Conservation (phyloP, 2,888 invertebrate genomes). For the Monopis laevigella region DNA sequence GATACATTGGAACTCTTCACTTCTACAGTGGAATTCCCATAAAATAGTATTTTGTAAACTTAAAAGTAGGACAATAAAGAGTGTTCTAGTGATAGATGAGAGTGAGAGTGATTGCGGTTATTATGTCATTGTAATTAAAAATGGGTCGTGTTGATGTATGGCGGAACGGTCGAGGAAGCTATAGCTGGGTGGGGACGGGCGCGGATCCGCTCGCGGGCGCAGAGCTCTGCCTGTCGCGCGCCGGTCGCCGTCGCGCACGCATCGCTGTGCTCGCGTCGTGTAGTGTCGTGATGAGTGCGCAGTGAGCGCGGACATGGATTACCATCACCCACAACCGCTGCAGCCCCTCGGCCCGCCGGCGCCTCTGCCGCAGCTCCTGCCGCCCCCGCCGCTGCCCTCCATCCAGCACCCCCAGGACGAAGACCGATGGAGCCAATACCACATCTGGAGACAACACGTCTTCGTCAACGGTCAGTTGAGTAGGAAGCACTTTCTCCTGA, state of each 20-base stretch:
- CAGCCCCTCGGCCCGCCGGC: conserved; percentile 69
- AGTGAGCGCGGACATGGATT: conserved; percentile 57
- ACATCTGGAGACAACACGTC: conserved; percentile 83
- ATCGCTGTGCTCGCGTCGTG: conserved; percentile 28
- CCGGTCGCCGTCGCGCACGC: conserved; percentile 19
- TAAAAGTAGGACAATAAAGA: too few species aligned
- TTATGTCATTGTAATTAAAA: conserved; percentile 46
- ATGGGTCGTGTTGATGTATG: conserved; percentile 16
- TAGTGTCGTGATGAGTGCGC: conserved; percentile 46
- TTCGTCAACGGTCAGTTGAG: conserved; percentile 77
- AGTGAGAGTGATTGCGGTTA: conserved; percentile 35
- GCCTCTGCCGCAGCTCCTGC: conserved; percentile 44
- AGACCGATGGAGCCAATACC: conserved; percentile 79
- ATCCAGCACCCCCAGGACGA: conserved; percentile 70
- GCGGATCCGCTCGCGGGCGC: conserved; percentile 26
- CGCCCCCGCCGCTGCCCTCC: conserved; percentile 70
- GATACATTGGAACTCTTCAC: too few species aligned
- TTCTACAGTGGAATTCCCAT: too few species aligned
- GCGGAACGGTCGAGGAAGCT: conserved; percentile 10
- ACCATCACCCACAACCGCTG: conserved; percentile 50
- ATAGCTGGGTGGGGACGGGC: conserved; percentile 29
- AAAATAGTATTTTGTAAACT: too few species aligned
- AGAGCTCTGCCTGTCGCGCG: conserved; percentile 26
- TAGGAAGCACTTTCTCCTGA: conserved; percentile 36
- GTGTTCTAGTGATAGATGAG: too few species aligned